phyloP scores from a whole-genome alignment of 1,140 invertebrate genomes.

The Platyura marginata region DNA sequence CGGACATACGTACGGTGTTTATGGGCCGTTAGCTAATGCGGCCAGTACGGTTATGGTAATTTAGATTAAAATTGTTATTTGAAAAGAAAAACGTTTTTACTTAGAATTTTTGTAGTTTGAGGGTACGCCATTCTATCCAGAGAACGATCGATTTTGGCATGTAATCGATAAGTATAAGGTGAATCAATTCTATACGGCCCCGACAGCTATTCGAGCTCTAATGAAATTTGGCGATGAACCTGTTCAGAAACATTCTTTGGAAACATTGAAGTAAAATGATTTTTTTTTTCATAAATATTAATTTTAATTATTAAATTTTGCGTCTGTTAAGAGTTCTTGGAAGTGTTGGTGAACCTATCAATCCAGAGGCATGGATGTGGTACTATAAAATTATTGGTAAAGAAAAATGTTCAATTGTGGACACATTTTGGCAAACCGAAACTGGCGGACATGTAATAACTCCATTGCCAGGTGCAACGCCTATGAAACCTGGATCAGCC shows the following conservation, averaged over 20 bases:
- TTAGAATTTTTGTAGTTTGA: constrained; percentile 59
- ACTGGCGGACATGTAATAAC: constrained; percentile 91
- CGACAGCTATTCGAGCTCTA: constrained; percentile 88
- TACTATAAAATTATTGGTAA: constrained; percentile 77
- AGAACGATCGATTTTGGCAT: constrained; percentile 81
- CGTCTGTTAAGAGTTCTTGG: constrained; percentile 53
- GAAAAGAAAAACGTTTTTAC: constrained; percentile 4
- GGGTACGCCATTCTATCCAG: constrained; percentile 81
- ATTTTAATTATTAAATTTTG: not conserved
- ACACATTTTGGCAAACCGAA: constrained; percentile 99
- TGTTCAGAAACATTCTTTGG: constrained; percentile 41
- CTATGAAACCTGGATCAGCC: constrained; percentile 92
- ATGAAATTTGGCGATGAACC: constrained; percentile 82
- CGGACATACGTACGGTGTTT: constrained; percentile 89
- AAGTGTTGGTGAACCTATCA: constrained; percentile 94
- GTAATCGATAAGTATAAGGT: constrained; percentile 90
- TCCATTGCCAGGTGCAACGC: constrained; percentile 82
- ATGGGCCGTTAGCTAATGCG: constrained; percentile 85
- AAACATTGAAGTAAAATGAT: constrained; percentile 26
- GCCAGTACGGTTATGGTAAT: constrained; percentile 84
- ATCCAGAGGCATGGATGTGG: constrained; percentile 96
- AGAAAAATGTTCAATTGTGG: constrained; percentile 72
- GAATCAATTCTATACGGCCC: constrained; percentile 94
- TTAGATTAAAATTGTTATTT: no score
- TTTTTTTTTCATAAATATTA: no score